Base-by-base conservation (phyloP, 2,113 vertebrate genomes). In the Notiomystis cincta region DNA sequence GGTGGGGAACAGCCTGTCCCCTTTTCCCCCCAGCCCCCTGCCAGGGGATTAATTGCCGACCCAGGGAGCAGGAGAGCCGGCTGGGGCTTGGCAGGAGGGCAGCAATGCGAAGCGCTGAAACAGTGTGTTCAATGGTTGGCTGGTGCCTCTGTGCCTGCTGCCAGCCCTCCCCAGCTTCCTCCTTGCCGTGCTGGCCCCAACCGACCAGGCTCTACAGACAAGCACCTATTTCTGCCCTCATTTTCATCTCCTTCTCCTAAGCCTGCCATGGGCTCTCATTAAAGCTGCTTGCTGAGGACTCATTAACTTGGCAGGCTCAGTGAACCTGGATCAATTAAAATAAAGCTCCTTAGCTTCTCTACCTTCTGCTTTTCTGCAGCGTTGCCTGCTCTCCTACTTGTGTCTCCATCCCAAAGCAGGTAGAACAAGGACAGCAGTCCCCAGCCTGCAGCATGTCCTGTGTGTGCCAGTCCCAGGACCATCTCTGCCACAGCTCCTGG, bases 241-340 rank as follows among this genome's bases (percentile, higher is more conserved):
- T 96, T 95, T 95, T 92, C 88, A 77, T 92, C 85, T 90, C 58
- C 38, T 81, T 82, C 81, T 90, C 50, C 44, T 92, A 83, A 94
- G 79, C 64, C 82, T 95, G 86, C 90, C 67, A 57, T 2, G 0
- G 76, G 60, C 76, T 95, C 89, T 95, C 12, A 56, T 96, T 93
- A 95, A 93, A 92, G 76, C 80, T 93, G 72, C 76, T 96, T 95
- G 64, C 93, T 71, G 64, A 86, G 89, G 82, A 95, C 89, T 92
- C 67, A 95, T 97, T 97, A 96, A 93, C 91, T 97, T 90, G 91
- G 80, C 91, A 95, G 86, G 91, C 91, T 92, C 82, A 89, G 89
- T 81, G 91, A 96, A 92, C 89, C 87, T 4, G 0, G 80, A 90
- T 97, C 91, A 93, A 89, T 95, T 95, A 93, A 95, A 95, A 86